Conservation (phyloP, 1,140 invertebrate species). For the Drosophila ananassae region DNA sequence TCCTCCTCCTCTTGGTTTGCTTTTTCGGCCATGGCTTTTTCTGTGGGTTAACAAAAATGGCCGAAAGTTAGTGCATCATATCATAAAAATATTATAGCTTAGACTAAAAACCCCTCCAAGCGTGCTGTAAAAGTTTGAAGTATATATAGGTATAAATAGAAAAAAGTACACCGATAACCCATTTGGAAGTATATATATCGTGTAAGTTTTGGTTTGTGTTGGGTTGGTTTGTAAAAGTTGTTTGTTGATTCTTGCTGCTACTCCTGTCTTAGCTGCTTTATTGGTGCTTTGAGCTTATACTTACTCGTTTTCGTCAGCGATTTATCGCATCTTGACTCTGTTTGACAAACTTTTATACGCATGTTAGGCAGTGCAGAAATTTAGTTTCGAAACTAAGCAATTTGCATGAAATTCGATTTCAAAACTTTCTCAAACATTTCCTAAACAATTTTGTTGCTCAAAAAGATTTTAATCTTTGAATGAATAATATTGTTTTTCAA, state of each 20-base stretch:
- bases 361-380: slow-evolving; percentile 68
- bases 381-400: slow-evolving; percentile 52
- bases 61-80: slow-evolving; percentile 35
- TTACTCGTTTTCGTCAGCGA: slow-evolving; percentile 62
- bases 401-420: slow-evolving; percentile 29
- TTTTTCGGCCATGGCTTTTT: slow-evolving; percentile 89
- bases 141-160: slow-evolving; percentile 6
- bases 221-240: slow-evolving; percentile 11
- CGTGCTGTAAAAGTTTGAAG: slow-evolving; percentile 76
- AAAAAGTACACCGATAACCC: slow-evolving; percentile 58
- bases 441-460: neutral
- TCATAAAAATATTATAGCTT: slow-evolving; percentile 26
- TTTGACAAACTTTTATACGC: slow-evolving; percentile 43
- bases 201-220: slow-evolving; percentile 35
- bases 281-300: slow-evolving; percentile 58
- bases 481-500: neutral
- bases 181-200: slow-evolving; percentile 42
- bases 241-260: slow-evolving; percentile 17
- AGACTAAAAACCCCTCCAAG: slow-evolving; percentile 70
- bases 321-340: slow-evolving; percentile 58
- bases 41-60: slow-evolving; percentile 84
- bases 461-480: neutral
- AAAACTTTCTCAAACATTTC: slow-evolving; percentile 17
- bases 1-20: slow-evolving; percentile 85
- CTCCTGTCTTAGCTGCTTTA: slow-evolving; percentile 36